Evolutionary conservation across 1,140 invertebrate species (phyloP), one percentile per base, ranked within the genome.

Genomic region (Cataglyphis hispanica): DNA sequence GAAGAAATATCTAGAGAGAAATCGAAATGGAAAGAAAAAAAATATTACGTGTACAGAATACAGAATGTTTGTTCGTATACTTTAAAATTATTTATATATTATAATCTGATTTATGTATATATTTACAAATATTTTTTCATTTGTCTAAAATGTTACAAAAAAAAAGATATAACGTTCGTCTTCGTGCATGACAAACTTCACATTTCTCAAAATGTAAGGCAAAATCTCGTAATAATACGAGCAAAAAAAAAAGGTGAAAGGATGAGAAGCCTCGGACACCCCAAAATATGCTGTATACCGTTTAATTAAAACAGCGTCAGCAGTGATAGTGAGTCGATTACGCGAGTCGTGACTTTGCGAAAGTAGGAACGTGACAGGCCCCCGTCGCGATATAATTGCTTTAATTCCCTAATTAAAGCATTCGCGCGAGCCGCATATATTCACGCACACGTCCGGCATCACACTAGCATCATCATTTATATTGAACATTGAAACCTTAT

Each of bases 361-460:
- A 77, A 75, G 72, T 69, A 34, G 16, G 22, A 22, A 66, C 31
- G 37, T 40, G 22, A 19, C 56, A 58, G 69, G 72, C 67, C n/a
- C n/a, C n/a, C 67, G 67, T 83, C 34, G 63, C 40, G 83, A 70
- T 74, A 50, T 85, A 90, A 86, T 90, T 75, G 58, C 56, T 37
- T 80, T 76, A 75, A 64, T 86, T 90, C 74, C 80, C 78, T 90
- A 90, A 90, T 90, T 90, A 90, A 84, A 80, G 53, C 72, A 67
- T 84, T 72, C 43, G 75, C 60, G 72, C 60, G 67, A 63, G 53
- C 37, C 22, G 78, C 50, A 56, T n/a, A 70, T 31, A 70, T 70
- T 80, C 37, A 16, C 8, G 27, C 37, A 46, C 13, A 60, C 53
- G 31, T 74, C 67, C 66, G 67, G 64, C 22, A 69, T 69, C 37